Percentiles rank a stretch among this genome's conserved stretches.
Evolutionary conservation across 2,113 vertebrate genomes (phyloP).

Genomic region (Silurus asotus): DNA sequence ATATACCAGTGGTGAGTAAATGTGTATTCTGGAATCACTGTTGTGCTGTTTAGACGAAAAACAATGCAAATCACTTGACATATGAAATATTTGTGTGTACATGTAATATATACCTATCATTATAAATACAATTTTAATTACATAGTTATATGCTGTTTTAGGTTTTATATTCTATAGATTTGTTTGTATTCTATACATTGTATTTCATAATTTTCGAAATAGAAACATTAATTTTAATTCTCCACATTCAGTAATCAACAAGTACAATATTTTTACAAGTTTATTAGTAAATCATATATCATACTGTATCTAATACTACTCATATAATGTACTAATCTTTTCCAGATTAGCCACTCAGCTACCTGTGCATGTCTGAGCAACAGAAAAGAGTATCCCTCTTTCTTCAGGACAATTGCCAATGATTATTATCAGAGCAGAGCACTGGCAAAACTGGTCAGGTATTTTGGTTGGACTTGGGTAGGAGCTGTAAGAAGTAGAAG

Average conservation of each 20-base stretch:
- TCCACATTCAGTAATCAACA: neutral
- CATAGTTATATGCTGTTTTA: neutral
- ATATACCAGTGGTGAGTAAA: conserved; percentile 74
- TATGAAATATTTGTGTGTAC: neutral
- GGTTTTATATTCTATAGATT: neutral
- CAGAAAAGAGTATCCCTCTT: conserved; percentile 73
- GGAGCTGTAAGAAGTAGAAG: conserved; percentile 70
- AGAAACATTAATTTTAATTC: neutral
- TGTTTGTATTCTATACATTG: too few species aligned
- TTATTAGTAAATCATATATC: too few species aligned
- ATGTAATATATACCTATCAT: neutral
- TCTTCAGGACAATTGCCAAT: conserved; percentile 77
- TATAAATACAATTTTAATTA: neutral
- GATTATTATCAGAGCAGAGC: conserved; percentile 74
- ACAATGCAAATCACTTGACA: neutral
- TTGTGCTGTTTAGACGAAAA: neutral
- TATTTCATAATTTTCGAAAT: neutral
- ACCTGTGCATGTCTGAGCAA: conserved; percentile 77
- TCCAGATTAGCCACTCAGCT: conserved; percentile 77
- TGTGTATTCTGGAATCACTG: neutral
- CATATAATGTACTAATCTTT: conserved; percentile 22
- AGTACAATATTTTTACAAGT: neutral
- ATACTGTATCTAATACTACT: too few species aligned
- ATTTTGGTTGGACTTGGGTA: conserved; percentile 77
- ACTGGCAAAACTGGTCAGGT: conserved; percentile 72